Base-by-base conservation (phyloP, 2,797 vertebrate species). In the Hozukius guyotensis region DNA sequence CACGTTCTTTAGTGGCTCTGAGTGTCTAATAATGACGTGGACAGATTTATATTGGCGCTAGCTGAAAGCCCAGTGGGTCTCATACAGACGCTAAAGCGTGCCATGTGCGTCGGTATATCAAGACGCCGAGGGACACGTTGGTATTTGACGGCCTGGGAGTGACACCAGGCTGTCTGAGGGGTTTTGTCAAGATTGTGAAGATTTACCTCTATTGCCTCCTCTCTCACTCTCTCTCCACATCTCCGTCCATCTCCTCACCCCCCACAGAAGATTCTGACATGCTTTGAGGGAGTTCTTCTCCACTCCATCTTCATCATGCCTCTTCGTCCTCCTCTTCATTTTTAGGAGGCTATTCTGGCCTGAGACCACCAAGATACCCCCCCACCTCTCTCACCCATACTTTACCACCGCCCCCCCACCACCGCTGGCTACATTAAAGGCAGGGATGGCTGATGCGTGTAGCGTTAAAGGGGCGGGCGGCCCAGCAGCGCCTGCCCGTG, bases 401-500 rank as follows among this genome's bases (percentile, higher is more conserved):
- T 73, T 81, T 73, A 78, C 75, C 67, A 13, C 12, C 72, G 10
- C 84, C 61, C 12, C 60, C 49, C 29, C 67, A 68, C 81, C 86
- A 88, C 81, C 78, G 72, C 83, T 82, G 84, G 94, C 90, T 95
- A 85, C 94, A 95, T 96, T 95, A 95, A 93, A 95, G 92, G 88
- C 87, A 87, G 85, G 85, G 87, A 82, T 82, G 87, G 93, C 88
- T 94, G 93, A 92, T 94, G 94, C 90, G 84, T 95, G 93, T 94
- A 91, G 91, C 89, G 92, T 95, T 95, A 94, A 95, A 94, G 95
- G 94, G 94, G 92, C 92, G 87, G 92, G 90, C 89, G 85, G 93
- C 89, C 92, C 93, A 88, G 93, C 92, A 93, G 91, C 76, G 90
- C 90, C 86, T 85, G 91, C 90, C 82, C 66, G 85, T 92, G 95